phyloP scores from a whole-genome alignment of 2,113 vertebrate genomes.

The Balaenoptera acutorostrata region DNA sequence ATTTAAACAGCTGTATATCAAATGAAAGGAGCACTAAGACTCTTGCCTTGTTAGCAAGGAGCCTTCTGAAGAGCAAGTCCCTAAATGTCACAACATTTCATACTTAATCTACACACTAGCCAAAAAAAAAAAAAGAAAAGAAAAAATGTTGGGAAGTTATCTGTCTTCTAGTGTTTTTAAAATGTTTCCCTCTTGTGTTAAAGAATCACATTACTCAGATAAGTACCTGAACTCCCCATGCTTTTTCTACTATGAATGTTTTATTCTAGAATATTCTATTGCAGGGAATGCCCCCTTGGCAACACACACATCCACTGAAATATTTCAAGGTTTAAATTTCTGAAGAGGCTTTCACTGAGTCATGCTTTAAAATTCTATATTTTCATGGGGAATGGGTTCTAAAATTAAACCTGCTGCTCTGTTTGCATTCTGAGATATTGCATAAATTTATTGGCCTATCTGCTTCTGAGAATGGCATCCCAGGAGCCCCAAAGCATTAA shows the following conservation, averaged over 20 bases:
- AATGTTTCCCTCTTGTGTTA: conserved; percentile 29
- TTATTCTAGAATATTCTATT: conserved; percentile 27
- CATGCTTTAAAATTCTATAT: background rate
- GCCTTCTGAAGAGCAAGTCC: conserved; percentile 48
- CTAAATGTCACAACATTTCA: conserved; percentile 67
- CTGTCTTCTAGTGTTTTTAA: conserved; percentile 22
- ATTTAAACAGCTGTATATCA: conserved; percentile 76
- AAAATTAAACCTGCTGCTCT: conserved; percentile 26
- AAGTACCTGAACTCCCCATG: background rate
- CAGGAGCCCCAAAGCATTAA: background rate
- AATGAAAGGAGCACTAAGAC: conserved; percentile 21
- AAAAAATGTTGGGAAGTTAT: background rate
- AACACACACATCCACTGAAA: background rate
- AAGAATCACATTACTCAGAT: conserved; percentile 24
- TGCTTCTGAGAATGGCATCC: background rate
- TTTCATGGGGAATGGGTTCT: conserved; percentile 2
- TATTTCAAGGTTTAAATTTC: conserved; percentile 1
- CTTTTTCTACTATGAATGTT: background rate
- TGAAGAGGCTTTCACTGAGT: background rate
- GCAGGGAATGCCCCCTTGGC: background rate
- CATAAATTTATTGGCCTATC: conserved; percentile 5
- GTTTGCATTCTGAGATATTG: conserved; percentile 10
- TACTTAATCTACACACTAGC: conserved; percentile 44
- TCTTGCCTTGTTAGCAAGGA: conserved; percentile 48
- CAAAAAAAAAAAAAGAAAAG: conserved; percentile 10